Conservation (phyloP, 2,888 invertebrate species). For the Rhaphigaster nebulosa region DNA sequence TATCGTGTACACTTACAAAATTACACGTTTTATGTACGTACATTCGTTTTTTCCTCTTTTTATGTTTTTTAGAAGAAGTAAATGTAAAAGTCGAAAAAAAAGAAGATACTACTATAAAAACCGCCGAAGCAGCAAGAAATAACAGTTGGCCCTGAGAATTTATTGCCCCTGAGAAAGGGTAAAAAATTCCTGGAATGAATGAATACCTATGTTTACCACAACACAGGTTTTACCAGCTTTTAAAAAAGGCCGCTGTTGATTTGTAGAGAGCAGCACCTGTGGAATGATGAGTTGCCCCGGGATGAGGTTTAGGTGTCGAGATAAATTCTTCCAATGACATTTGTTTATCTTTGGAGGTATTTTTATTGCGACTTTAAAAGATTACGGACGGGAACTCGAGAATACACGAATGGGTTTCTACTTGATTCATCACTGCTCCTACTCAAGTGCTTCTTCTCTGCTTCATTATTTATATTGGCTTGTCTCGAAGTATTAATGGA, state of each 20-base stretch:
- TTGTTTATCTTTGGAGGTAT: constrained; percentile 25
- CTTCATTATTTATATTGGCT: background rate
- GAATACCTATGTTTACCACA: constrained; percentile 32
- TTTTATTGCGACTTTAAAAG: constrained; percentile 44
- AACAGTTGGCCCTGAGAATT: background rate
- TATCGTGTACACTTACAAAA: background rate
- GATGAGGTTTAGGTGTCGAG: constrained; percentile 28
- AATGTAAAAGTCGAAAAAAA: background rate
- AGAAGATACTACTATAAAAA: background rate
- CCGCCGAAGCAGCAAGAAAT: constrained; percentile 35
- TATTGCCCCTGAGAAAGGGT: constrained; percentile 11
- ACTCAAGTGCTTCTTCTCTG: background rate
- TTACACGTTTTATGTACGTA: background rate
- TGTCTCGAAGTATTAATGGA: background rate
- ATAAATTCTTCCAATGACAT: constrained; percentile 46
- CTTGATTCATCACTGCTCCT: constrained; percentile 28
- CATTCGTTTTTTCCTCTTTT: background rate
- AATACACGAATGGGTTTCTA: background rate
- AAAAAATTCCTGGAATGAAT: constrained; percentile 44
- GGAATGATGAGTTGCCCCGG: constrained; percentile 42
- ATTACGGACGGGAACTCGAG: background rate
- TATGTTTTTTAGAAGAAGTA: background rate
- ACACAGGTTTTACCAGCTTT: constrained; percentile 37
- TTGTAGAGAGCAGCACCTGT: constrained; percentile 44
- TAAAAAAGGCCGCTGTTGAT: constrained; percentile 41